Percentiles rank a stretch among this genome's conserved stretches.
Evolutionary conservation across 2,113 vertebrate genomes (phyloP).

Genomic region (Oreochromis spilurus): DNA sequence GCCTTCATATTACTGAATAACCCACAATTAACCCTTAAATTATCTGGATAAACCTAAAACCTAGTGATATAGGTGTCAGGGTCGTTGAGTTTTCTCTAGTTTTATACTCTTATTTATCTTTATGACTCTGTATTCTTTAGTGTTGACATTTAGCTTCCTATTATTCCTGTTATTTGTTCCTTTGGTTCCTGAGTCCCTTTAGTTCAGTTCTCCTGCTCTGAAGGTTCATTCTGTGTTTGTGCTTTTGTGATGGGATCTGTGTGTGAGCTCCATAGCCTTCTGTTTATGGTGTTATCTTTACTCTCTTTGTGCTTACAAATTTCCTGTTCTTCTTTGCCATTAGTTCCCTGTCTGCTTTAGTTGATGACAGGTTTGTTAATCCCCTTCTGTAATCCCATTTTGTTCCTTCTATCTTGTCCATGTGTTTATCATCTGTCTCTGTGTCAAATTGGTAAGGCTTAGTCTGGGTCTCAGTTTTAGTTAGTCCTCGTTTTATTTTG

Average conservation of each 20-base stretch:
- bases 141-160: background rate
- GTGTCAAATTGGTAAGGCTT: background rate
- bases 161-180: background rate
- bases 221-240: background rate
- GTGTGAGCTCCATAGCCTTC: background rate
- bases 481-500: too few species aligned
- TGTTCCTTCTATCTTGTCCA: background rate
- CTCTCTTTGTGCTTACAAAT: background rate
- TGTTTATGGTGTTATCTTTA: background rate
- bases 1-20: background rate
- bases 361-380: background rate
- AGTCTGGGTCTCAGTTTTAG: too few species aligned
- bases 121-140: background rate
- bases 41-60: background rate
- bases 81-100: accelerated
- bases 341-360: background rate
- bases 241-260: background rate
- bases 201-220: background rate
- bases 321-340: background rate
- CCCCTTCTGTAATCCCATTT: background rate
- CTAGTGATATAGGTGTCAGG: accelerated
- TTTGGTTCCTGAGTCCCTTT: accelerated
- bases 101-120: background rate
- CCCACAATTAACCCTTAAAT: background rate
- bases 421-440: background rate